These are phyloP conservation scores for Megaceryle alcyon DNA, from an alignment of 2,797 vertebrate genomes.

Conservation along the genomic window DNA sequence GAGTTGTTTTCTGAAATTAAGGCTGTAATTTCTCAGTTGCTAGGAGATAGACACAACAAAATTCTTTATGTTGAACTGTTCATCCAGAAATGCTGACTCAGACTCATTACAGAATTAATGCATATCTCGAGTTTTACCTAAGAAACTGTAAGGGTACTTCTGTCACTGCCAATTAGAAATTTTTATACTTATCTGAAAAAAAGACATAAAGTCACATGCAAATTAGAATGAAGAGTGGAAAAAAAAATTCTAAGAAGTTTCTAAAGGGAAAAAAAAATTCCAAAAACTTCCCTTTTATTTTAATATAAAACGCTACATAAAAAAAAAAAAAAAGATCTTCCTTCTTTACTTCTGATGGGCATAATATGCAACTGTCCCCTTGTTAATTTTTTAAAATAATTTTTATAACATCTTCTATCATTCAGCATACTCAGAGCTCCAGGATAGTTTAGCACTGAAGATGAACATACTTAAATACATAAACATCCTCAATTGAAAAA, in stretches of 20 bases:
- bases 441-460: constrained; percentile 12
- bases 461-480: constrained; percentile 1
- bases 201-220: background rate
- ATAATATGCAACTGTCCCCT: background rate
- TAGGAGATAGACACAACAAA: background rate
- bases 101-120: background rate
- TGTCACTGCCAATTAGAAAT: background rate
- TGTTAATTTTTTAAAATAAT: background rate
- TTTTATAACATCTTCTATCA: constrained; percentile 1
- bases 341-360: constrained; percentile 35
- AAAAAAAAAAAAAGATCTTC: background rate
- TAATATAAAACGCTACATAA: background rate
- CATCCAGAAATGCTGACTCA: background rate
- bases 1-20: background rate
- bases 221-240: background rate
- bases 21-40: background rate
- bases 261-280: background rate
- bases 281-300: constrained; percentile 1
- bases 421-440: background rate
- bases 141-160: background rate
- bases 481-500: constrained; percentile 20
- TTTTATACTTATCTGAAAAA: background rate
- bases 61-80: background rate
- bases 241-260: background rate
- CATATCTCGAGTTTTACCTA: background rate